Evolutionary conservation across 2,113 vertebrate species (phyloP).

Genomic region (Fregata magnificens): DNA sequence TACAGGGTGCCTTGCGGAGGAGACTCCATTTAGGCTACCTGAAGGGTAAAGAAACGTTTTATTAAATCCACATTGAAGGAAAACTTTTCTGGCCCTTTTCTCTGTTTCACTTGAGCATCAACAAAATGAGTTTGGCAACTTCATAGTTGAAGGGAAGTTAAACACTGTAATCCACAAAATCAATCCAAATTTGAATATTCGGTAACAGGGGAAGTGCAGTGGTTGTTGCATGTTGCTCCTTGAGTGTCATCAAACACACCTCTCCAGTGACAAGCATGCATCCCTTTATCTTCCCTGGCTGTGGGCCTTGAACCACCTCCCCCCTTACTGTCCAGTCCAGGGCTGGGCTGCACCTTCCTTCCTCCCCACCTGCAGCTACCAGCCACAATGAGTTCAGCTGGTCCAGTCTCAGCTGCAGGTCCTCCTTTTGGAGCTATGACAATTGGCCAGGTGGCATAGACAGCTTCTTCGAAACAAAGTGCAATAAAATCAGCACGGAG

Average conservation of each 20-base stretch:
- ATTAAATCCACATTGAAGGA: not conserved
- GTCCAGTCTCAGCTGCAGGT: not conserved
- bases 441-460: not conserved
- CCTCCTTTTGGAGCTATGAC: not conserved
- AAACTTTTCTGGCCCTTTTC: not conserved
- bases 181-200: not conserved
- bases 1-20: not conserved
- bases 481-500: not conserved
- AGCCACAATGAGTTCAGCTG: not conserved
- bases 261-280: not conserved
- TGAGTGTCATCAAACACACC: not conserved
- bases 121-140: not conserved
- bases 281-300: not conserved
- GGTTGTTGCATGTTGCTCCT: not conserved
- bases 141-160: not conserved
- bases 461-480: not conserved
- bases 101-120: not conserved
- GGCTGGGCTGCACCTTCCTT: not conserved
- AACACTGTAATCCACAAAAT: not conserved
- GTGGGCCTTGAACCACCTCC: not conserved
- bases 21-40: not conserved
- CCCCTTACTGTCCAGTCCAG: fast-evolving
- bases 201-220: not conserved
- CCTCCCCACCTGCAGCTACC: not conserved
- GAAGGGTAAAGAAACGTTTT: not conserved